These are phyloP conservation scores for Pseudoips prasinana DNA, from an alignment of 2,888 invertebrate genomes.

Conservation along the genomic window DNA sequence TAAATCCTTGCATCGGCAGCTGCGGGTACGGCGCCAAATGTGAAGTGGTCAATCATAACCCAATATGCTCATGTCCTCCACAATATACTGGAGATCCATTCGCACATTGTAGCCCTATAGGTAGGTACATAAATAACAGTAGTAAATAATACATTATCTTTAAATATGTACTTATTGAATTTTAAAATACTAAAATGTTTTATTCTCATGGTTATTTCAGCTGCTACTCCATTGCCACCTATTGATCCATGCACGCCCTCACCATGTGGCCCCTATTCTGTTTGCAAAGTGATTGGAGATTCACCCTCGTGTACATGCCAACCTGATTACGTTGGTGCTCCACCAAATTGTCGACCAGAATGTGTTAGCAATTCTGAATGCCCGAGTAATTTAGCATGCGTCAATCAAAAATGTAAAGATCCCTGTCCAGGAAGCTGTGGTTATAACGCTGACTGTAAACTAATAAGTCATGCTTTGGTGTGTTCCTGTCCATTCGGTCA, in stretches of 20 bases:
- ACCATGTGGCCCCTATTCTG: constrained; percentile 85
- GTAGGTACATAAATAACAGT: constrained; percentile 51
- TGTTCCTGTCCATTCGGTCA: constrained; percentile 84
- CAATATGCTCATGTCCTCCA: constrained; percentile 86
- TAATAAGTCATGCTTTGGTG: constrained; percentile 87
- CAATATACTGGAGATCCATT: constrained; percentile 89
- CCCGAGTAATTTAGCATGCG: constrained; percentile 83
- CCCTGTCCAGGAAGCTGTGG: constrained; percentile 87
- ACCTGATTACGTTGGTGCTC: constrained; percentile 82
- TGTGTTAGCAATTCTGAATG: constrained; percentile 87
- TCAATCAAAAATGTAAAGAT: constrained; percentile 86
- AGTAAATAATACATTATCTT: no score
- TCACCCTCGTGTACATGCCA: constrained; percentile 86
- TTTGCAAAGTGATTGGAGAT: constrained; percentile 83
- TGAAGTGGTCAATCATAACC: constrained; percentile 88
- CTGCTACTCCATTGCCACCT: constrained; percentile 59
- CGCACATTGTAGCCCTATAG: constrained; percentile 80
- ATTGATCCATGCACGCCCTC: constrained; percentile 85
- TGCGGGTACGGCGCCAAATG: constrained; percentile 88
- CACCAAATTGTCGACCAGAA: constrained; percentile 86
- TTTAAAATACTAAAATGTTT: neutral
- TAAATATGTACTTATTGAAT: no score
- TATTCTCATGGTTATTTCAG: constrained; percentile 37
- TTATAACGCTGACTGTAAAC: constrained; percentile 86
- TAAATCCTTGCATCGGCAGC: constrained; percentile 88